Conservation (phyloP, 2,113 vertebrate genomes). For the mouse (Mus musculus) region DNA sequence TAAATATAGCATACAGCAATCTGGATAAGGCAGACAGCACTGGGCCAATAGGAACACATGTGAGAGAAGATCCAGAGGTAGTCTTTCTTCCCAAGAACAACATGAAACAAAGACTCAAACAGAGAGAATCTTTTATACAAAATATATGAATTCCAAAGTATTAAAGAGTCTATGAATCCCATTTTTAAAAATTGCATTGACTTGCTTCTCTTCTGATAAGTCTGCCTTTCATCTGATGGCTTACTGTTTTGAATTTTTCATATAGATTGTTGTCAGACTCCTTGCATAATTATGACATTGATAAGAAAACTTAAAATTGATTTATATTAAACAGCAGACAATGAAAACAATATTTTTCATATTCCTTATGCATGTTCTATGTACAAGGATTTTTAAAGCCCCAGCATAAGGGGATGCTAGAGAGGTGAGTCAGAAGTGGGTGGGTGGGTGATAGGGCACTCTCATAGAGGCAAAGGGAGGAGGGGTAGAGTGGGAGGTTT, state of each 20-base stretch:
- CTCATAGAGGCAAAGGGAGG: too few species aligned
- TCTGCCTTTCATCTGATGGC: not conserved
- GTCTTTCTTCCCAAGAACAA: not conserved
- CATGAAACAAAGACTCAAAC: not conserved
- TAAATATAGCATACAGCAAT: not conserved
- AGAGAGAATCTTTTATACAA: not conserved
- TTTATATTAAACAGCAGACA: not conserved
- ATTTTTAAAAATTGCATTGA: not conserved
- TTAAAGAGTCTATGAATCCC: not conserved
- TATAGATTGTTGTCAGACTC: not conserved
- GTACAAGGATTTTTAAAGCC: not conserved
- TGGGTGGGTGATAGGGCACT: too few species aligned
- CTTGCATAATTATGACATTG: not conserved
- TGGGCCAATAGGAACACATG: not conserved
- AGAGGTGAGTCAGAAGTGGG: too few species aligned
- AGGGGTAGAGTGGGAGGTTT: too few species aligned
- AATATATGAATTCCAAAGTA: conserved; percentile 15
- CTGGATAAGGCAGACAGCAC: not conserved
- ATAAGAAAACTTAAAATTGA: conserved; percentile 19
- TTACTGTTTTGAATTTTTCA: not conserved
- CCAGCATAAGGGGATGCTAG: too few species aligned
- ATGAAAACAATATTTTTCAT: not conserved
- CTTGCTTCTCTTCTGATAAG: not conserved
- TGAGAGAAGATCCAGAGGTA: not conserved
- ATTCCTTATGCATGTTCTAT: not conserved